Percentiles rank a stretch among this genome's conserved stretches.
Evolutionary conservation across 2,113 vertebrate genomes (phyloP).

Genomic region (human): GRCh38 chr1:180873001-180873500

Average conservation of each 20-base stretch:
- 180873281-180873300: conserved; percentile 15
- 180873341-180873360: conserved; percentile 26
- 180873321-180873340: conserved; percentile 19
- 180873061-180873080: neutral
- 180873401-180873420: conserved; percentile 15
- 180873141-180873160: neutral
- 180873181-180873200: neutral
- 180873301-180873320: conserved; percentile 40
- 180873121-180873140: conserved; percentile 19
- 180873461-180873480: neutral
- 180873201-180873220: neutral
- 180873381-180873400: conserved; percentile 7
- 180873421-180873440: neutral
- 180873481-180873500: neutral
- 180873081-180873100: conserved; percentile 34
- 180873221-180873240: neutral
- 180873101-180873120: neutral
- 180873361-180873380: conserved; percentile 10
- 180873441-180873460: neutral
- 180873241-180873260: neutral
- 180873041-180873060: neutral
- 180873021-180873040: neutral
- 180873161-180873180: conserved; percentile 1
- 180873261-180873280: neutral
- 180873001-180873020: neutral